These are phyloP conservation scores for Eristalis arbustorum DNA, from an alignment of 2,888 invertebrate genomes.

Conservation along the genomic window DNA sequence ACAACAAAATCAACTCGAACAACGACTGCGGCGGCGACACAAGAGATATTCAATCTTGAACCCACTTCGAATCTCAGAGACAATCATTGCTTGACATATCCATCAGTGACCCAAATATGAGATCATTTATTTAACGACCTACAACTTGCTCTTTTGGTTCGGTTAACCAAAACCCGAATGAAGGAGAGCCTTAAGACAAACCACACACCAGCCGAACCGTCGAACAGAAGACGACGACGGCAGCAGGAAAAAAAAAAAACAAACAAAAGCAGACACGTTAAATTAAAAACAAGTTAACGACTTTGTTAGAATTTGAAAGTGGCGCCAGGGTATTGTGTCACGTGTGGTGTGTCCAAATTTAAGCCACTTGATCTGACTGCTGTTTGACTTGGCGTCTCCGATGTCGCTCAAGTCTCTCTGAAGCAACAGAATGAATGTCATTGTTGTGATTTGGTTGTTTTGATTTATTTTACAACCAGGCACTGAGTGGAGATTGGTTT, in stretches of 20 bases:
- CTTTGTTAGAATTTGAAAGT: conserved; percentile 61
- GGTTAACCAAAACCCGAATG: conserved; percentile 15
- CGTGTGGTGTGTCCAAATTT: conserved; percentile 59
- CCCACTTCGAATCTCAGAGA: conserved; percentile 33
- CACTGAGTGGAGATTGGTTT: conserved; percentile 11
- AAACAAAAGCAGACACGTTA: conserved; percentile 4
- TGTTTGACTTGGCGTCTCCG: background rate
- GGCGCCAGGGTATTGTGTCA: conserved; percentile 67
- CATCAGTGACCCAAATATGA: conserved; percentile 60
- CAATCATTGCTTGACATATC: conserved; percentile 60
- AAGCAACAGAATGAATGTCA: conserved; percentile 51
- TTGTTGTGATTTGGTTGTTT: conserved; percentile 25
- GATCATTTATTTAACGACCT: conserved; percentile 68
- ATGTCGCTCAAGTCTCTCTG: background rate
- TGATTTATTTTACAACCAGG: conserved; percentile 42
- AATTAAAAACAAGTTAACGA: conserved; percentile 57
- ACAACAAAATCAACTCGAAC: conserved; percentile 31
- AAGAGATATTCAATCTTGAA: conserved; percentile 31
- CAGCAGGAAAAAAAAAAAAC: background rate
- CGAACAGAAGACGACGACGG: background rate
- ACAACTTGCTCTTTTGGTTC: conserved; percentile 24
- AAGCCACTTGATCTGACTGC: background rate
- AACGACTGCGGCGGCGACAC: conserved; percentile 23
- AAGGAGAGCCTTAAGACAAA: background rate
- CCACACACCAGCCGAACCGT: background rate